Conservation (phyloP, 2,113 vertebrate species). For the Macrotus californicus region DNA sequence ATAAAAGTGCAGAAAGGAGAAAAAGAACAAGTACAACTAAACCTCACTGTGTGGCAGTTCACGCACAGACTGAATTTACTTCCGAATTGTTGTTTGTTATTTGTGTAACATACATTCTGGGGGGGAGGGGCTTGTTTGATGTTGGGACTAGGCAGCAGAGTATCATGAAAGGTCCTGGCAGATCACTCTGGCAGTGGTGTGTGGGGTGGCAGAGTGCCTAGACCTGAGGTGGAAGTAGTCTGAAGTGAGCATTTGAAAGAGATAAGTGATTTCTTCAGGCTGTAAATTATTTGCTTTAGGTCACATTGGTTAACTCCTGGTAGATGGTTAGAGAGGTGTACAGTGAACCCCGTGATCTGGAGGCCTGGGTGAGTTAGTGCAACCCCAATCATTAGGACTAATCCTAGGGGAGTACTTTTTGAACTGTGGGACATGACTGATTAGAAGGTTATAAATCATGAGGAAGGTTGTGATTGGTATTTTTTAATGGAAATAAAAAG, state of each 20-base stretch:
- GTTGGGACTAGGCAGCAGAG: neutral
- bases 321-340: neutral
- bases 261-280: neutral
- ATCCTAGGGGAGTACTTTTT: neutral
- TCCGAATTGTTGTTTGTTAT: neutral
- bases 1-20: neutral
- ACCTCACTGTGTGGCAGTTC: neutral
- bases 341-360: neutral
- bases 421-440: neutral
- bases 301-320: neutral
- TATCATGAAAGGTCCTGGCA: neutral
- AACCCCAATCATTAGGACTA: neutral
- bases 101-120: neutral
- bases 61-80: neutral
- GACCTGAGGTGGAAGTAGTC: neutral
- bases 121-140: neutral
- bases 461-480: neutral
- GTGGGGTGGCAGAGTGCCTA: neutral
- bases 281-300: neutral
- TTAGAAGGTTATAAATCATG: neutral
- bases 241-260: neutral
- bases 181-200: neutral
- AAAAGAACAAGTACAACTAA: neutral
- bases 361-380: neutral
- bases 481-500: slow-evolving; percentile 27